Conservation (phyloP, 64 coral and sea anemone genomes). For the Catalaphyllia jardinei region DNA sequence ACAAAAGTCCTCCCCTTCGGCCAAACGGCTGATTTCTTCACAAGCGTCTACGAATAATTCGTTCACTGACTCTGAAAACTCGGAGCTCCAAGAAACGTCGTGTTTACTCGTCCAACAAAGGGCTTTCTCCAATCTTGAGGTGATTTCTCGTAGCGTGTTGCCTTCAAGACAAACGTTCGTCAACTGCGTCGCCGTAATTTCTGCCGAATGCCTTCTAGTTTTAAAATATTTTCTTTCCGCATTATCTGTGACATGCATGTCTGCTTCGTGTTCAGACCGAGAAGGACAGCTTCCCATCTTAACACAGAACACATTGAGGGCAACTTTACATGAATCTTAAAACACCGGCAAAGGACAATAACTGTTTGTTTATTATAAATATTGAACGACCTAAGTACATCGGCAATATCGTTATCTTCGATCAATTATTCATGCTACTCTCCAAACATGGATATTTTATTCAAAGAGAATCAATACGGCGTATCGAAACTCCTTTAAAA, state of each 20-base stretch:
- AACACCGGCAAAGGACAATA: neutral
- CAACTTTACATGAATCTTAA: no score
- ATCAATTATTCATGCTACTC: neutral
- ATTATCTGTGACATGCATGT: neutral
- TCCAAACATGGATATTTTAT: neutral
- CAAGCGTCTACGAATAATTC: slow-evolving; percentile 26
- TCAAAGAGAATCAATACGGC: neutral
- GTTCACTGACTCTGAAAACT: slow-evolving; percentile 27
- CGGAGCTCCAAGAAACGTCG: neutral
- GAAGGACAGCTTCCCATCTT: neutral
- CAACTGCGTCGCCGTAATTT: neutral
- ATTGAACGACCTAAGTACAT: neutral
- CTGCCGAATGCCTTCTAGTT: neutral
- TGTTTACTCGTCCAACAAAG: slow-evolving; percentile 42
- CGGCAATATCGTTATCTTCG: neutral
- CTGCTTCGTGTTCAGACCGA: neutral
- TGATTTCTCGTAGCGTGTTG: neutral
- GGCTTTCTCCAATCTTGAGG: slow-evolving; percentile 25
- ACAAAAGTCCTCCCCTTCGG: neutral
- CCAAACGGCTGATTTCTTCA: slow-evolving; percentile 18
- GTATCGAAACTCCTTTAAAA: neutral
- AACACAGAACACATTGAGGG: neutral
- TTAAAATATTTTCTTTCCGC: neutral
- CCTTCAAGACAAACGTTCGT: slow-evolving; percentile 14
- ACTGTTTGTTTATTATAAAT: neutral